Base-by-base conservation (phyloP, 2,113 vertebrate species). In the Periophthalmus modestus region DNA sequence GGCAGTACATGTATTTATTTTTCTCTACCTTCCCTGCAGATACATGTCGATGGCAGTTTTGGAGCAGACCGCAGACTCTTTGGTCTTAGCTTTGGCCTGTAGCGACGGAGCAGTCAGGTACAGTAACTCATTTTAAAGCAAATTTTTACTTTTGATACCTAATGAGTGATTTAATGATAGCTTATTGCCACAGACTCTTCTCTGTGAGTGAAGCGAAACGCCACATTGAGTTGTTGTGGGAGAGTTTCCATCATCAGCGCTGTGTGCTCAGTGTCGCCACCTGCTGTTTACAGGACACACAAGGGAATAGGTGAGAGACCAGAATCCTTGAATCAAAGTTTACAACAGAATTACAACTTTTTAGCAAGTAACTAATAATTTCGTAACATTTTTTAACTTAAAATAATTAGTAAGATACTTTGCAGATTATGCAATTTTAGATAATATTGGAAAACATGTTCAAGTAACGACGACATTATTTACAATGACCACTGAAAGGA, bases 71-170 rank as follows among this genome's bases (percentile, higher is more conserved):
- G 24, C n/a, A n/a, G 86, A 74, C 23, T 15, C 46, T 0, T 58
- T 82, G 23, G 91, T 96, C 12, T 82, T 99, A 81, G 95, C 95
- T 75, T 87, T 96, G 5, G 96, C 94, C 67, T 97, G 98, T 87
- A 99, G 98, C 0, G 98, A 99, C 0, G 98, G 95, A 69, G 96
- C 96, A 0, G 88, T 99, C 72, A 96, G 97, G 98, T 55, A 11
- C 52, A n/a, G 19, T 98, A 67, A 85, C 93, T 87, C 43, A 65
- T 9, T 3, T 1, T 65, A 50, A 7, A 4, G 7, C 1, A 15
- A 69, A 48, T n/a, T 16, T 57, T 10, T 54, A 10, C 13, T 46
- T 21, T 6, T 39, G 39, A 12, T 33, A 63, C 61, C 7, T 18
- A 5, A 14, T 6, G 33, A 63, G 2, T 62, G 2, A 14, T 28